Evolutionary conservation across 2,888 invertebrate species (phyloP).

Genomic region (Perithous albicinctus): DNA sequence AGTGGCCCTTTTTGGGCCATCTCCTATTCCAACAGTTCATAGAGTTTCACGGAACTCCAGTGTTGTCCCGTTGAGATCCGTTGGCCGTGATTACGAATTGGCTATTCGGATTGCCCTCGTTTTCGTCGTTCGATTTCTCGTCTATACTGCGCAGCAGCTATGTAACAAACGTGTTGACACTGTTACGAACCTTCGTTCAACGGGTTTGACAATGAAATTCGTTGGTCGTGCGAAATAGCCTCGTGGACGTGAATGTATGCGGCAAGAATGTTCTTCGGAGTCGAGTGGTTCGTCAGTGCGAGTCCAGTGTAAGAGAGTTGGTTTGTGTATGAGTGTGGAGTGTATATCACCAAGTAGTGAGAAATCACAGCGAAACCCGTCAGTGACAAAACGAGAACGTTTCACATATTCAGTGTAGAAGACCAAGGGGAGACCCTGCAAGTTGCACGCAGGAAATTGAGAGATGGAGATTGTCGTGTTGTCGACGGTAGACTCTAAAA

Average conservation of each 20-base stretch:
- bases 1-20: slow-evolving; percentile 9
- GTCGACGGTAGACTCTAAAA: background rate
- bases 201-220: slow-evolving; percentile 44
- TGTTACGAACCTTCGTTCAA: background rate
- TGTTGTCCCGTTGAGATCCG: slow-evolving; percentile 24
- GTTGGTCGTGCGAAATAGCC: slow-evolving; percentile 7
- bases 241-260: background rate
- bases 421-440: slow-evolving; percentile 28
- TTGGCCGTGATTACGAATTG: slow-evolving; percentile 22
- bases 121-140: slow-evolving; percentile 9
- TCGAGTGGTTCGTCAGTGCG: slow-evolving; percentile 31
- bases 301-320: slow-evolving; percentile 33
- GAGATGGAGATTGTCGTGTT: slow-evolving; percentile 59
- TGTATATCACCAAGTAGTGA: slow-evolving; percentile 66
- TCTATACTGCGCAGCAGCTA: background rate
- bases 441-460: slow-evolving; percentile 58
- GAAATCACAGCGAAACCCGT: slow-evolving; percentile 56
- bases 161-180: slow-evolving; percentile 12
- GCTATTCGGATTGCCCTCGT: slow-evolving; percentile 19
- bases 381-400: slow-evolving; percentile 56
- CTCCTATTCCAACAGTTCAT: background rate
- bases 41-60: slow-evolving; percentile 33
- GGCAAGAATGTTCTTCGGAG: slow-evolving; percentile 1
- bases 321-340: too few relatives aligned
- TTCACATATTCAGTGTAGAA: slow-evolving; percentile 43